Evolutionary conservation across 2,888 invertebrate genomes (phyloP), one percentile per base, ranked within the genome.

Genomic region (Steinernema carpocapsae): DNA sequence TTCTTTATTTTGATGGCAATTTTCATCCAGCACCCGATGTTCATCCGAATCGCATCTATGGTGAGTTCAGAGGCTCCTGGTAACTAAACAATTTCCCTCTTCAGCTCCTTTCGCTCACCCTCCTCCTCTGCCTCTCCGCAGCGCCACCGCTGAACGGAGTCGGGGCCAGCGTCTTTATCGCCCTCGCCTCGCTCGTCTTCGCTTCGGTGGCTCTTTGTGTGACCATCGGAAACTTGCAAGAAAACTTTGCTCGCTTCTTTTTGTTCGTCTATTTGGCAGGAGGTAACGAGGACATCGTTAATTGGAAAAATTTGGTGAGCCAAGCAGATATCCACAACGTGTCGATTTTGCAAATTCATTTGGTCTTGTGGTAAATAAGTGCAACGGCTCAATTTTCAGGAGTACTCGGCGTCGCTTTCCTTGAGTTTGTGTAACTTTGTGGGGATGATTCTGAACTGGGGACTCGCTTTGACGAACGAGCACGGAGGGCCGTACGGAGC

Each of bases 361-460:
- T n/a, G n/a, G n/a, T n/a, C n/a, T n/a, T n/a, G n/a, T n/a, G n/a
- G n/a, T n/a, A n/a, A n/a, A n/a, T n/a, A n/a, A n/a, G n/a, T n/a
- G n/a, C n/a, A n/a, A n/a, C n/a, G n/a, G n/a, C n/a, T n/a, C 14
- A 7, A 4, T 17, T 48, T 48, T 4, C 48, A 64, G 64, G 64
- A 64, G n/a, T 64, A 64, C 32, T 64, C 64, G 1, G 64, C 32
- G 1, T 64, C 64, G 1, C 29, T 64, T 12, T 64, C 29, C 26
- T 29, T 64, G 32, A 64, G 64, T 32, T 14, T 29, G 17, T 32
- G 32, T n/a, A 64, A 64, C 32, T 64, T 64, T 26, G 32, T 32
- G 17, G 64, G 64, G 19, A 64, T 64, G 64, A 64, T 64, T n/a
- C 64, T 64, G 32, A 64, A 64, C 32, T 64, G 64, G 64, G 64